Percentiles rank a stretch among this genome's conserved stretches.
These are phyloP conservation scores for Oriolus oriolus DNA, from an alignment of 2,113 vertebrate genomes.

Conservation along the genomic window DNA sequence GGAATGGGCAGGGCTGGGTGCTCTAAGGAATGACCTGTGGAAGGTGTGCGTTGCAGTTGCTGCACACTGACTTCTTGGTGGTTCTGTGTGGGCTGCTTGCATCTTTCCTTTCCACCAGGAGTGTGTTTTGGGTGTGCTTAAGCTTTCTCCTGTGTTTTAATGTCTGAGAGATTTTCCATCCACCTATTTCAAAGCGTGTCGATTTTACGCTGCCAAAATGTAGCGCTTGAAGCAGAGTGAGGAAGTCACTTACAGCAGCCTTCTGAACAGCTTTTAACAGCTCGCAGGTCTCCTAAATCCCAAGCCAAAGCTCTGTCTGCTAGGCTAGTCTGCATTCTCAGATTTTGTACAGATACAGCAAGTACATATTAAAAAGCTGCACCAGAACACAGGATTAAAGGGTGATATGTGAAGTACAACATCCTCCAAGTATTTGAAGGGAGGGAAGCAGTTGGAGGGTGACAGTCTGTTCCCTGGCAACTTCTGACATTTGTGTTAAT, in stretches of 20 bases:
- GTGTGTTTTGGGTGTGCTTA: neutral
- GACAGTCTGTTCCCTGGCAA: slow-evolving; percentile 65
- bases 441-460: slow-evolving; percentile 58
- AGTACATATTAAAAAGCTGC: slow-evolving; percentile 45
- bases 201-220: neutral
- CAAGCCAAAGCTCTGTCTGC: slow-evolving; percentile 33
- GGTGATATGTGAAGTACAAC: neutral
- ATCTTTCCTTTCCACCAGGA: neutral
- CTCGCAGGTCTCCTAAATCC: neutral
- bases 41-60: neutral
- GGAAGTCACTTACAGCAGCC: slow-evolving; percentile 31
- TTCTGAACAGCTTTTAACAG: slow-evolving; percentile 27
- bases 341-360: slow-evolving; percentile 30
- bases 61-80: neutral
- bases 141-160: neutral
- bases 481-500: slow-evolving; percentile 64
- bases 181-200: neutral
- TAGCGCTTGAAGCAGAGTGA: neutral
- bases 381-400: slow-evolving; percentile 52
- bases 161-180: slow-evolving; percentile 15
- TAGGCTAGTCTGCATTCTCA: slow-evolving; percentile 38
- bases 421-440: slow-evolving; percentile 42
- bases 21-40: neutral
- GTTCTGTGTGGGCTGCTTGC: neutral
- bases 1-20: neutral